Percentiles rank a stretch among this genome's conserved stretches.
These are phyloP conservation scores for Cairina moschata DNA, from an alignment of 2,113 vertebrate species.

Conservation along the genomic window DNA sequence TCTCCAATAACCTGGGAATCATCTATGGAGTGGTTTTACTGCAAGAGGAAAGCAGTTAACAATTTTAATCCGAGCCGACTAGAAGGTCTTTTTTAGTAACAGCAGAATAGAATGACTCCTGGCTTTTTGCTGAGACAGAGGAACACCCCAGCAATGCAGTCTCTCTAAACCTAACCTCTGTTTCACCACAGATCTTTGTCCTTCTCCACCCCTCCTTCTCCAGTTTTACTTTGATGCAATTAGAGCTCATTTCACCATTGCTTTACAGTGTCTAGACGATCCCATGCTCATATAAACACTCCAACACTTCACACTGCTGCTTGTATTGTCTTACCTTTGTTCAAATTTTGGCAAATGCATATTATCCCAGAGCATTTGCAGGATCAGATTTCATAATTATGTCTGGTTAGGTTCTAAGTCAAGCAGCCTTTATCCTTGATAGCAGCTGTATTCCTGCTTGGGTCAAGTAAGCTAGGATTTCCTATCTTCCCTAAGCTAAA, in stretches of 20 bases:
- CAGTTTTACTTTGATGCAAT: background rate
- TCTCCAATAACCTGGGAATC: slow-evolving; percentile 19
- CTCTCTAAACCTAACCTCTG: background rate
- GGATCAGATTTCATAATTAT: slow-evolving; percentile 24
- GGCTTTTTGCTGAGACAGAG: background rate
- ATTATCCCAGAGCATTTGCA: slow-evolving; percentile 1
- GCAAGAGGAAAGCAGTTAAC: background rate
- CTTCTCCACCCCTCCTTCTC: background rate
- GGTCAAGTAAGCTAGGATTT: slow-evolving; percentile 46
- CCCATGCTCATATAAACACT: background rate
- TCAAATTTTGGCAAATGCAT: slow-evolving; percentile 36
- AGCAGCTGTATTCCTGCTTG: slow-evolving; percentile 3
- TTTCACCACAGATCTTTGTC: background rate
- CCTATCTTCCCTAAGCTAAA: slow-evolving; percentile 30
- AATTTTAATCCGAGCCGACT: background rate
- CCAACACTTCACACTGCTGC: background rate
- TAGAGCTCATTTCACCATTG: slow-evolving; percentile 1
- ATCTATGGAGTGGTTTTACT: background rate
- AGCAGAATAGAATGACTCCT: background rate
- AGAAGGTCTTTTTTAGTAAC: background rate
- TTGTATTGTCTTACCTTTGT: slow-evolving; percentile 46
- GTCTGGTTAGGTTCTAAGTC: slow-evolving; percentile 39
- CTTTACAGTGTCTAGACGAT: slow-evolving; percentile 39
- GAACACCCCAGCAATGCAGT: background rate
- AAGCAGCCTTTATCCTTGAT: slow-evolving; percentile 13